Evolutionary conservation across 2,113 vertebrate genomes (phyloP).

Genomic region (Myxocyprinus asiaticus): DNA sequence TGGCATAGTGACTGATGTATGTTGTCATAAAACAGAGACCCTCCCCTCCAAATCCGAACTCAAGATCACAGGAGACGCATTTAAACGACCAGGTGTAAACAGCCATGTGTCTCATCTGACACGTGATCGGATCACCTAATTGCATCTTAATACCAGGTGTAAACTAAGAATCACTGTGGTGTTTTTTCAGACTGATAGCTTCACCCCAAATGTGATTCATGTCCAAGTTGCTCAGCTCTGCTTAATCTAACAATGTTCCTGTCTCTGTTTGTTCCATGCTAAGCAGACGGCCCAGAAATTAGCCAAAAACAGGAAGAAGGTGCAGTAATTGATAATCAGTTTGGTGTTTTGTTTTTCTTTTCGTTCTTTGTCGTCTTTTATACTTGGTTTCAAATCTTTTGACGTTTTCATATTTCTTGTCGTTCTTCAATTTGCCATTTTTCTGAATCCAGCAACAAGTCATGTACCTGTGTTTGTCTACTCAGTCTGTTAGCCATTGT

Average conservation of each 20-base stretch:
- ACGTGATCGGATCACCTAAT: too few relatives aligned
- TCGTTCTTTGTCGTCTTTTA: constrained; percentile 55
- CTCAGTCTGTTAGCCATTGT: constrained; percentile 60
- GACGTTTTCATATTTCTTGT: constrained; percentile 63
- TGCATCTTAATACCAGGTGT: constrained; percentile 60
- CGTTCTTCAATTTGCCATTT: constrained; percentile 67
- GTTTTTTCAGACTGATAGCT: not conserved
- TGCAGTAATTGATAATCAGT: constrained; percentile 88
- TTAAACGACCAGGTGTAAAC: constrained; percentile 40
- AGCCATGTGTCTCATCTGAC: too few relatives aligned
- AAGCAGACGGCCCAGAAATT: constrained; percentile 99
- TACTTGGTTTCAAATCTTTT: constrained; percentile 64
- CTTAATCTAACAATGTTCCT: constrained; percentile 87
- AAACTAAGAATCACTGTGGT: not conserved
- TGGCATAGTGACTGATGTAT: too few relatives aligned
- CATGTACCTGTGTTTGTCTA: constrained; percentile 65
- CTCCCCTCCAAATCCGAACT: constrained; percentile 8
- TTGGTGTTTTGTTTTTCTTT: constrained; percentile 55
- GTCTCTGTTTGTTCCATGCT: constrained; percentile 93
- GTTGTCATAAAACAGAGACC: too few relatives aligned
- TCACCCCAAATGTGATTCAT: constrained; percentile 47
- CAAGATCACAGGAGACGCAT: constrained; percentile 78
- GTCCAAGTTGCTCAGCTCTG: constrained; percentile 43
- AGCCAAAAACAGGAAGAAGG: constrained; percentile 98
- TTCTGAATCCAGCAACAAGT: constrained; percentile 86